Conservation (phyloP, 2,113 vertebrate genomes). For the Trinectes maculatus region DNA sequence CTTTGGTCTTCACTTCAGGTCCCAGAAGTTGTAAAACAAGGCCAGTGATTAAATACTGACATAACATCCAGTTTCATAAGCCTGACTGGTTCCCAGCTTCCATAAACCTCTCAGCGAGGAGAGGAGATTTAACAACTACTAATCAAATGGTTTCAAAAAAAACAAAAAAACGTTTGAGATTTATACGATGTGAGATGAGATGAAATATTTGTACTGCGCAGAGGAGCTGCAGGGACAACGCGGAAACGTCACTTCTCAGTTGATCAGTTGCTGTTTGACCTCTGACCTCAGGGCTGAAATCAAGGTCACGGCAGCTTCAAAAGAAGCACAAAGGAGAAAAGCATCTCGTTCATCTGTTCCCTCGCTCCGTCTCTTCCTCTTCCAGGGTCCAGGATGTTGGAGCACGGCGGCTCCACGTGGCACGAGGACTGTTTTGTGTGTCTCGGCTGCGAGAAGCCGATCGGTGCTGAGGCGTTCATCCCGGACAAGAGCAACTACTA, state of each 20-base stretch:
- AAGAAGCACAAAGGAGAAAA: background rate
- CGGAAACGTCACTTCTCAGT: too few species aligned
- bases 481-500: conserved; percentile 90
- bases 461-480: conserved; percentile 91
- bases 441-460: conserved; percentile 91
- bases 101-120: conserved; percentile 22
- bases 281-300: too few species aligned
- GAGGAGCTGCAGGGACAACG: conserved; percentile 11
- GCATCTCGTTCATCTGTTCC: background rate
- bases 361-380: background rate
- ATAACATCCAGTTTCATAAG: conserved; percentile 12
- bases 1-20: conserved; percentile 22
- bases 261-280: too few species aligned
- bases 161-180: background rate
- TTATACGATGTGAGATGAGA: conserved; percentile 17
- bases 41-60: conserved; percentile 54
- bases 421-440: conserved; percentile 95
- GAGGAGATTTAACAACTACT: conserved; percentile 1
- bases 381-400: conserved; percentile 91
- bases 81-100: conserved; percentile 22
- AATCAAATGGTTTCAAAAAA: conserved; percentile 10
- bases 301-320: background rate
- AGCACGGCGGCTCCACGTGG: conserved; percentile 90
- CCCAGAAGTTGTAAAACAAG: conserved; percentile 46
- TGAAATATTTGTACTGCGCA: conserved; percentile 1